Evolutionary conservation across 2,888 invertebrate species (phyloP).

Genomic region (Drosophila diplacantha): DNA sequence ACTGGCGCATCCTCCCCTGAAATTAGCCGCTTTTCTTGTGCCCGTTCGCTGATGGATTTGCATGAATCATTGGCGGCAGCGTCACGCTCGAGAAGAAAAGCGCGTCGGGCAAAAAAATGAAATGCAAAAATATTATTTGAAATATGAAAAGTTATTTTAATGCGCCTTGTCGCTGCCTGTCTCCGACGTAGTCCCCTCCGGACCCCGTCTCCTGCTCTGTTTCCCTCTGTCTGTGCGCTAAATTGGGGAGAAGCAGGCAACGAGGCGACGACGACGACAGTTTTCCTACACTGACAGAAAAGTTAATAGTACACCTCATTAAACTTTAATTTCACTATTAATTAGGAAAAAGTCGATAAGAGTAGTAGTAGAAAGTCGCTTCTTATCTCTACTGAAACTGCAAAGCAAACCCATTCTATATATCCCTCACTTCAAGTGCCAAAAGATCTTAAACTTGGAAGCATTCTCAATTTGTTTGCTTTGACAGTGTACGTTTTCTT

Average conservation of each 20-base stretch:
- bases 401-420: not conserved
- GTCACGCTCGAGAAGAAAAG: constrained; percentile 69
- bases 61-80: constrained; percentile 72
- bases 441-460: not conserved
- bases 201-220: constrained; percentile 4
- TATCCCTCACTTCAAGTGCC: not conserved
- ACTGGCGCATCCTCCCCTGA: constrained; percentile 7
- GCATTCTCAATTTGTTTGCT: constrained; percentile 8
- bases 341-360: no score
- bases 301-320: no score
- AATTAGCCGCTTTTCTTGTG: constrained; percentile 35
- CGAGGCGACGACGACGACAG: constrained; percentile 54
- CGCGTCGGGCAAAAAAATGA: constrained; percentile 42
- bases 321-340: not conserved
- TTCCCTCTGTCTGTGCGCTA: constrained; percentile 38
- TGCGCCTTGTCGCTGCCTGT: constrained; percentile 42
- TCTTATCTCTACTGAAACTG: not conserved
- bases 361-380: no score
- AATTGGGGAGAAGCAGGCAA: constrained; percentile 42
- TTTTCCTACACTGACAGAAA: constrained; percentile 49
- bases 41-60: constrained; percentile 65
- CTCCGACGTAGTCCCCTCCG: constrained; percentile 19
- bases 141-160: constrained; percentile 67
- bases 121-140: constrained; percentile 54
- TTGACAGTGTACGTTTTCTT: constrained; percentile 36